Evolutionary conservation across 2,888 invertebrate genomes (phyloP), one percentile per base, ranked within the genome.

Genomic region (Drosophila subquinaria): DNA sequence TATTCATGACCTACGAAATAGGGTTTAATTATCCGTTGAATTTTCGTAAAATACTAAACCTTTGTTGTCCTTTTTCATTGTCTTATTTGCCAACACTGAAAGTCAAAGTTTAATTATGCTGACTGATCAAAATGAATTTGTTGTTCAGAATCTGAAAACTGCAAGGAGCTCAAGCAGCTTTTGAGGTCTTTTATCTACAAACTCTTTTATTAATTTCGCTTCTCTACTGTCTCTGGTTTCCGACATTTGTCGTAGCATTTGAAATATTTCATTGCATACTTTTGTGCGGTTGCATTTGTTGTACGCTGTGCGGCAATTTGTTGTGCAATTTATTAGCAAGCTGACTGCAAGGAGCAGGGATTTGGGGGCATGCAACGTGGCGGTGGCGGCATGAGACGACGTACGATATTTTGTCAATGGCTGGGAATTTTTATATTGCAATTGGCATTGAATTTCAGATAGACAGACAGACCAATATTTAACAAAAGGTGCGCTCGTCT

Each of bases 381-480:
- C 4, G 23, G 23, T 6, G 36, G 51, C 4, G 35, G n/a, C 35
- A 51, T 36, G 33, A 13, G 1, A 3, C 35, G 50, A 35, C 11
- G 8, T 35, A 40, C 52, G 11, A 60, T 79, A 79, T 79, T 69
- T 59, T 71, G 60, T 70, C 71, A 65, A 59, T 79, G 76, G 79
- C 81, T 72, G 69, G 65, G 87, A 83, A 86, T 83, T 86, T 83
- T 76, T 79, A 84, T 87, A 87, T 82, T 85, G 83, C 65, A 65
- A 48, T 59, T 48, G 57, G 57, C 47, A 59, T 67, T 53, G 77
- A 59, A 77, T 78, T 67, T 52, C 42, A 55, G 72, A 51, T 45
- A 57, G 72, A 51, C 48, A 57, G 53, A 56, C 38, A 40, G 33
- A 40, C 36, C 48, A 78, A 82, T 84, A 79, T 87, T 84, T 78